Evolutionary conservation across 64 coral and sea anemone genomes (phyloP).

Genomic region (Orbicella faveolata): DNA sequence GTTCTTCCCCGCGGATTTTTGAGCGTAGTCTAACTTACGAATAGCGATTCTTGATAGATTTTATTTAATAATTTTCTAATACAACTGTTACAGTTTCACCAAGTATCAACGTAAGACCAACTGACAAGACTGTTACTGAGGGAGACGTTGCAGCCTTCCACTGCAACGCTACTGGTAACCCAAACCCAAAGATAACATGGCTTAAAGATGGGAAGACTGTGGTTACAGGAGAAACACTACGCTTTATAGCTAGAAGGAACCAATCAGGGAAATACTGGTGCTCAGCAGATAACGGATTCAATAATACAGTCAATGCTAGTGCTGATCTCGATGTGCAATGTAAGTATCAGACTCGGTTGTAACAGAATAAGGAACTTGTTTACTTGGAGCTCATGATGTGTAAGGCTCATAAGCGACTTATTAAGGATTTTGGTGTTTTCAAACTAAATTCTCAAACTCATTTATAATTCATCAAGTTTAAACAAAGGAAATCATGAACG

Average conservation of each 20-base stretch:
- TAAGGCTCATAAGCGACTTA: too few relatives aligned
- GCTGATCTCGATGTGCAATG: neutral
- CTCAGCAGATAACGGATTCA: neutral
- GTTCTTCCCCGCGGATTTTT: too few relatives aligned
- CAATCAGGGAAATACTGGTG: constrained; percentile 19
- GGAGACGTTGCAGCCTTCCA: neutral
- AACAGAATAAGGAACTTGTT: too few relatives aligned
- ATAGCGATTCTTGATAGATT: too few relatives aligned
- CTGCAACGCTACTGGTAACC: neutral
- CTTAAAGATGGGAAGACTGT: constrained; percentile 8
- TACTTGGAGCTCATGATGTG: too few relatives aligned
- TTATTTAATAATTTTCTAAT: too few relatives aligned
- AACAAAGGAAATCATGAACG: too few relatives aligned
- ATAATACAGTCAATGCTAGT: neutral
- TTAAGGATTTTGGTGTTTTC: too few relatives aligned
- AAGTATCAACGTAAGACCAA: neutral
- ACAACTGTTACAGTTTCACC: neutral
- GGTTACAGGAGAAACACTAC: neutral
- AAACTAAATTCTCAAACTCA: too few relatives aligned
- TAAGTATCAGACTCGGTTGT: neutral
- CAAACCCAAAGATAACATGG: neutral
- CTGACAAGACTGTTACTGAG: neutral
- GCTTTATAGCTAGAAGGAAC: neutral
- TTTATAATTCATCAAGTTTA: too few relatives aligned
- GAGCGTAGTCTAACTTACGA: too few relatives aligned